Conservation (phyloP, 1,140 invertebrate genomes). For the Atopsyche davidsoni region DNA sequence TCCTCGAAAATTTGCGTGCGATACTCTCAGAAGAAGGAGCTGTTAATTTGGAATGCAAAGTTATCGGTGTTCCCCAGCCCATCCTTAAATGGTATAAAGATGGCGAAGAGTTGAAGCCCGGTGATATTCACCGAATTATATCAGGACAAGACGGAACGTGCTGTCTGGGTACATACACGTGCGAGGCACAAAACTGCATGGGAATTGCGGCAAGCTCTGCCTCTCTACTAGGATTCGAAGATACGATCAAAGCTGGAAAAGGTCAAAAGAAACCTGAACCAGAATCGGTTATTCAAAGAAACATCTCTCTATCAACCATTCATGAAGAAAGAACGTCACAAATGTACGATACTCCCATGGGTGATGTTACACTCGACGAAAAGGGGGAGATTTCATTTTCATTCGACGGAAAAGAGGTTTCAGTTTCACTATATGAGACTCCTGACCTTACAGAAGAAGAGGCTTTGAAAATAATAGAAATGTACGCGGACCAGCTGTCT, state of each 20-base stretch:
- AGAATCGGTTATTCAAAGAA: conserved; percentile 54
- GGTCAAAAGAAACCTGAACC: conserved; percentile 48
- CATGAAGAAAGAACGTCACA: conserved; percentile 86
- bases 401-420: conserved; percentile 87
- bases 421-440: conserved; percentile 84
- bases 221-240: conserved; percentile 80
- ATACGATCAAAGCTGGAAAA: conserved; percentile 52
- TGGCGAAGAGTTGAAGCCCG: conserved; percentile 79
- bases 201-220: conserved; percentile 83
- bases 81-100: conserved; percentile 88
- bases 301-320: conserved; percentile 81
- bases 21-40: conserved; percentile 80
- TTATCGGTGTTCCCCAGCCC: conserved; percentile 86
- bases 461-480: conserved; percentile 84
- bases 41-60: conserved; percentile 88
- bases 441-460: conserved; percentile 88
- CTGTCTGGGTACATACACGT: conserved; percentile 87
- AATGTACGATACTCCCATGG: conserved; percentile 72
- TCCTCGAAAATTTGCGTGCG: conserved; percentile 76
- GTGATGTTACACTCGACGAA: conserved; percentile 71
- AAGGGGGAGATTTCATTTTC: conserved; percentile 81
- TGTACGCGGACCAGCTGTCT: conserved; percentile 87
- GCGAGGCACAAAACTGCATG: conserved; percentile 90
- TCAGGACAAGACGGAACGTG: conserved; percentile 84
- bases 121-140: conserved; percentile 86